Conservation (phyloP, 1,140 invertebrate genomes). For the Sinella curviseta region DNA sequence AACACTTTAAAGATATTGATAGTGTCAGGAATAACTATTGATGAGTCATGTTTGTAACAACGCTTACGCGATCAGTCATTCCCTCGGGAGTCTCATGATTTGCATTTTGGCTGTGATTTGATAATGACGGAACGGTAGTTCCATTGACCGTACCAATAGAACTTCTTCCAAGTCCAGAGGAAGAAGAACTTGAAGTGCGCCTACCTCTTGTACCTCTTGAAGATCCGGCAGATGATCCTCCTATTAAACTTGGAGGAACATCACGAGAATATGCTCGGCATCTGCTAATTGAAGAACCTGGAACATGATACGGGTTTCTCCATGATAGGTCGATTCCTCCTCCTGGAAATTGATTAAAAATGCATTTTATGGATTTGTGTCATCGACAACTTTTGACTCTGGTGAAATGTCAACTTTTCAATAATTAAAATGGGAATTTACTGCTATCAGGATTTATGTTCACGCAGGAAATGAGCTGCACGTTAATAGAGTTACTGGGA, state of each 20-base stretch:
- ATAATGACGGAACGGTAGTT: background rate
- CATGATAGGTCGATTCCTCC: constrained; percentile 4
- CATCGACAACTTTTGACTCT: too few relatives aligned
- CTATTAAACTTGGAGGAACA: background rate
- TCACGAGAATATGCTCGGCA: background rate
- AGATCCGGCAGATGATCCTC: background rate
- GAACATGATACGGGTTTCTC: constrained; percentile 8
- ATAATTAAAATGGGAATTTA: too few relatives aligned
- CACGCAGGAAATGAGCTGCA: constrained; percentile 19
- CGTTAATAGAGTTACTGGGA: constrained; percentile 15
- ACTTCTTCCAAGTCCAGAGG: background rate
- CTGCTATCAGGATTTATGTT: constrained; percentile 11
- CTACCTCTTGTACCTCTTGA: constrained; percentile 8
- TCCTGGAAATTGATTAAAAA: too few relatives aligned
- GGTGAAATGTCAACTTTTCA: too few relatives aligned
- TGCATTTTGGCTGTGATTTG: constrained; percentile 22
- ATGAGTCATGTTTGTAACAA: background rate
- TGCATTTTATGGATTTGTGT: too few relatives aligned
- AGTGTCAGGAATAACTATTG: too few relatives aligned
- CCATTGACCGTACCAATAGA: background rate
- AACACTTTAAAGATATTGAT: background rate
- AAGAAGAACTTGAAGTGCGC: constrained; percentile 1
- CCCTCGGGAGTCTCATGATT: background rate
- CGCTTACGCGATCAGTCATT: constrained; percentile 8
- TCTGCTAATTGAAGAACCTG: background rate